phyloP scores from a whole-genome alignment of 2,113 vertebrate species.

The Leptodactylus fuscus region DNA sequence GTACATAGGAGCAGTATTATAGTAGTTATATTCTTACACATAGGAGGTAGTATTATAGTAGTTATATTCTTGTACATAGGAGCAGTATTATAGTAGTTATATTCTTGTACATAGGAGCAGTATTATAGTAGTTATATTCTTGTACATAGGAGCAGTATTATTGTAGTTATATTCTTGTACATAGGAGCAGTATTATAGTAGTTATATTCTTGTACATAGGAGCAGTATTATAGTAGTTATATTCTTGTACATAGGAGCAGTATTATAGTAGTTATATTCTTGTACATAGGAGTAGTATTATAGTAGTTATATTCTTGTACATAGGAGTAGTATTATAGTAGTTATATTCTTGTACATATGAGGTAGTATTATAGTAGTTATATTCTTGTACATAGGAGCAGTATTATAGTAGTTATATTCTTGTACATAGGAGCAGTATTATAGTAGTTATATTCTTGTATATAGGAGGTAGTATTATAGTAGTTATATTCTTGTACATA shows the following conservation, averaged over 20 bases:
- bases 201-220: not conserved
- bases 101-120: no score
- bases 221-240: not conserved
- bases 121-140: no score
- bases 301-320: not conserved
- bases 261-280: not conserved
- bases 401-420: constrained; percentile 3
- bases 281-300: not conserved
- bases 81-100: not conserved
- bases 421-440: not conserved
- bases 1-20: no score
- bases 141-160: no score
- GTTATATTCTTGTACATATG: not conserved
- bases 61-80: not conserved
- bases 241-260: not conserved
- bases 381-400: not conserved
- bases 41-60: not conserved
- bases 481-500: not conserved
- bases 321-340: not conserved
- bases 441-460: no score
- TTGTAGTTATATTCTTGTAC: no score
- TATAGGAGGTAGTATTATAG: not conserved
- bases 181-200: no score
- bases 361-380: not conserved
- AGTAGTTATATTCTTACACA: constrained; percentile 2